phyloP scores from a whole-genome alignment of 2,888 invertebrate species.

The Diarsia dahlii region DNA sequence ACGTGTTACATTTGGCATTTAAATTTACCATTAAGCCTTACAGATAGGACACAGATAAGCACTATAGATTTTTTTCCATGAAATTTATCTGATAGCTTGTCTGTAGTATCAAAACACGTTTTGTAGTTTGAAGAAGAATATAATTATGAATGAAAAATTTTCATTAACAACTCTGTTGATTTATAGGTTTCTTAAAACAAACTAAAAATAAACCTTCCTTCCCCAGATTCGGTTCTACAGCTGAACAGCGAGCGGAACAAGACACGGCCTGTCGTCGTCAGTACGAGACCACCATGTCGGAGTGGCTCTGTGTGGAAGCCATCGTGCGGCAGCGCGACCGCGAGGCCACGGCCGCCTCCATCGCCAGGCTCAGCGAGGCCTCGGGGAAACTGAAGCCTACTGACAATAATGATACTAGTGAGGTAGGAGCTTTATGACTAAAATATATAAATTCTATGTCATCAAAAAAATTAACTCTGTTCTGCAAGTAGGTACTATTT shows the following conservation, averaged over 20 bases:
- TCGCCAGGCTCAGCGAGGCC: constrained; percentile 96
- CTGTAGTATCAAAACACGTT: not conserved
- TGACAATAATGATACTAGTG: constrained; percentile 76
- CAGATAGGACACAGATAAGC: too few relatives aligned
- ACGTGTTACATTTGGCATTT: too few relatives aligned
- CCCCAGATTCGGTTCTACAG: constrained; percentile 92
- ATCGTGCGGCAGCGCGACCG: constrained; percentile 96
- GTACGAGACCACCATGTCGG: constrained; percentile 98
- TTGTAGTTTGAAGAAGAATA: too few relatives aligned
- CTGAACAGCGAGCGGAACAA: constrained; percentile 92
- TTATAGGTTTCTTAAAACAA: not conserved
- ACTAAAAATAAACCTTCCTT: not conserved
- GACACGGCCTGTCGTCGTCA: constrained; percentile 93
- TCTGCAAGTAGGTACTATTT: too few relatives aligned
- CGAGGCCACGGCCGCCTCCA: constrained; percentile 95
- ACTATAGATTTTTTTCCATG: too few relatives aligned
- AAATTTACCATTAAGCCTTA: too few relatives aligned
- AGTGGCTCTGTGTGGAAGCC: constrained; percentile 98
- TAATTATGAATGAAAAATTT: too few relatives aligned
- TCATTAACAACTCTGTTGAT: too few relatives aligned
- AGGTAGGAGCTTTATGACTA: constrained; percentile 65
- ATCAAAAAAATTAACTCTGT: too few relatives aligned
- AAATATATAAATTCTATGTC: too few relatives aligned
- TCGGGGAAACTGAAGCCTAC: constrained; percentile 87
- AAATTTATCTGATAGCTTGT: not conserved